These are phyloP conservation scores for Cheiracanthium punctorium DNA, from an alignment of 2,888 invertebrate species.

Conservation along the genomic window DNA sequence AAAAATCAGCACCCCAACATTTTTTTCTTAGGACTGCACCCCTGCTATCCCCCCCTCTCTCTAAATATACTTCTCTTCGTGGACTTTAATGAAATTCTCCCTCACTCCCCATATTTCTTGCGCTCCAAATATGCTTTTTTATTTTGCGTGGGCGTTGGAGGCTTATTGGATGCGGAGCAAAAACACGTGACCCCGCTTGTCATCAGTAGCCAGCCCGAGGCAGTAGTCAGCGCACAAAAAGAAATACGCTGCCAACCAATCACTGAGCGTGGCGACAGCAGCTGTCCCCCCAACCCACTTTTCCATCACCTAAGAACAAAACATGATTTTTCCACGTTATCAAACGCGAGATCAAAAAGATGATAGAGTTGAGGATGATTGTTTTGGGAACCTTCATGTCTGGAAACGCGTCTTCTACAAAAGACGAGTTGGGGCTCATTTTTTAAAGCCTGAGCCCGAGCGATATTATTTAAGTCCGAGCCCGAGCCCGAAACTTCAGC, in stretches of 20 bases:
- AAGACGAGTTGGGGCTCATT: too few species aligned
- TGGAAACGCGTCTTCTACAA: not conserved
- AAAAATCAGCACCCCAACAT: too few species aligned
- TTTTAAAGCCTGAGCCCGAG: too few species aligned
- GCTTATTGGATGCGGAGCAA: conserved; percentile 31
- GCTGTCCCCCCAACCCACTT: not conserved
- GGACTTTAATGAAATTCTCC: too few species aligned
- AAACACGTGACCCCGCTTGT: conserved; percentile 31
- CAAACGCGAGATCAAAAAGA: not conserved
- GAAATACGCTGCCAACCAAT: conserved; percentile 40
- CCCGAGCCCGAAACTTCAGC: too few species aligned
- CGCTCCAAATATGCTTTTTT: not conserved
- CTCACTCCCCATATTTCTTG: too few species aligned
- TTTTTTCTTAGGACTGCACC: too few species aligned
- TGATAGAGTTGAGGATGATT: not conserved
- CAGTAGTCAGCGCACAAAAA: conserved; percentile 1
- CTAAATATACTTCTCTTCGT: too few species aligned
- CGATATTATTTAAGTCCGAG: too few species aligned
- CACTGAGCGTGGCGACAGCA: conserved; percentile 39
- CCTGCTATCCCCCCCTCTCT: too few species aligned
- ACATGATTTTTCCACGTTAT: not conserved
- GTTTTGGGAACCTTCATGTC: not conserved
- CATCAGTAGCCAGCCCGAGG: conserved; percentile 44
- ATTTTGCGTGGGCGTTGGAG: not conserved
- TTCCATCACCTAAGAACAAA: not conserved